Percentiles rank a stretch among this genome's conserved stretches.
Conservation (phyloP, 2,888 invertebrate genomes). For the Drosophila meridionalis region DNA sequence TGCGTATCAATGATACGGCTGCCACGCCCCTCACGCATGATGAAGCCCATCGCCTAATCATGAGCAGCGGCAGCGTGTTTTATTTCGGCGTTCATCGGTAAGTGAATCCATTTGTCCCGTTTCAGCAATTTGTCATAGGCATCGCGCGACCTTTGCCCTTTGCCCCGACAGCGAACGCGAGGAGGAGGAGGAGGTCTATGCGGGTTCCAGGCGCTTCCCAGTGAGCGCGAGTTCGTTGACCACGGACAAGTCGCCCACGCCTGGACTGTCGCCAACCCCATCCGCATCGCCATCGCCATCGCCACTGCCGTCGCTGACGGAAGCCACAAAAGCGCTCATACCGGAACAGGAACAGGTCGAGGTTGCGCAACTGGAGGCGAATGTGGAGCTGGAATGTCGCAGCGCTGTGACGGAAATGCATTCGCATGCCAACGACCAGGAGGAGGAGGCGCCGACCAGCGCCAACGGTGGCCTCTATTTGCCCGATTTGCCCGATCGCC, state of each 20-base stretch:
- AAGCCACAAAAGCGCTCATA: slow-evolving; percentile 70
- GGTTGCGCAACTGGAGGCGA: slow-evolving; percentile 27
- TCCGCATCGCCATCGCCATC: slow-evolving; percentile 30
- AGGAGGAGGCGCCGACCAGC: neutral
- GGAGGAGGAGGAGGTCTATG: slow-evolving; percentile 70
- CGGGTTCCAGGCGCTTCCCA: slow-evolving; percentile 72
- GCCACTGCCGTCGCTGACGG: slow-evolving; percentile 56
- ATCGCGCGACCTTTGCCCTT: slow-evolving; percentile 9
- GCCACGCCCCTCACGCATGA: slow-evolving; percentile 90
- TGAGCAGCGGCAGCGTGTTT: slow-evolving; percentile 90
- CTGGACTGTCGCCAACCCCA: slow-evolving; percentile 33
- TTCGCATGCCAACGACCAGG: slow-evolving; percentile 49
- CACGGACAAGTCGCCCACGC: slow-evolving; percentile 58
- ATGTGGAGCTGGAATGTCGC: slow-evolving; percentile 55
- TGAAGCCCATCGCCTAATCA: slow-evolving; percentile 91
- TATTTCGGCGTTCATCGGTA: slow-evolving; percentile 86
- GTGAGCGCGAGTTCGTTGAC: slow-evolving; percentile 70
- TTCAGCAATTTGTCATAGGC: slow-evolving; percentile 32
- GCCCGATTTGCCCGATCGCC: slow-evolving; percentile 72
- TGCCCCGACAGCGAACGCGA: slow-evolving; percentile 63
- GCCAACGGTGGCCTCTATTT: slow-evolving; percentile 48
- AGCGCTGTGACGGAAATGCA: slow-evolving; percentile 69
- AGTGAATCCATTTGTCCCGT: slow-evolving; percentile 13
- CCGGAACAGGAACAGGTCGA: slow-evolving; percentile 55
- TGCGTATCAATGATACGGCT: slow-evolving; percentile 90